These are phyloP conservation scores for Aplysia californica DNA, from an alignment of 1,140 invertebrate genomes.

Conservation along the genomic window DNA sequence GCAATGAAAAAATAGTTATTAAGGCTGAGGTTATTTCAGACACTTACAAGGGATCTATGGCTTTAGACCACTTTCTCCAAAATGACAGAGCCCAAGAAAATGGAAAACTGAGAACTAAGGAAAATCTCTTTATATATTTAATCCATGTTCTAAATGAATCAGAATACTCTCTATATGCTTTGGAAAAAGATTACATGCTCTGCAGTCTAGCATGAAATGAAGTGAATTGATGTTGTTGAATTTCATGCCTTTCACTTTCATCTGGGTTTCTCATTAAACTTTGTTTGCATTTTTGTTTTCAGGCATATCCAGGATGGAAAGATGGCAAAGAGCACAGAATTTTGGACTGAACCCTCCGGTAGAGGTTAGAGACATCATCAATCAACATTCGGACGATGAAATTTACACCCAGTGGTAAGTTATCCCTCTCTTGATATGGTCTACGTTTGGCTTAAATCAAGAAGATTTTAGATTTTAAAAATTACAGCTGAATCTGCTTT, in stretches of 20 bases:
- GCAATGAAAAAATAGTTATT: too few species aligned
- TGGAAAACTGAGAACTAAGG: not conserved
- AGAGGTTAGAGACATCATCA: conserved; percentile 44
- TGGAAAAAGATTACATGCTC: not conserved
- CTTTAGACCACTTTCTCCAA: too few species aligned
- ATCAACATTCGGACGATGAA: conserved; percentile 35
- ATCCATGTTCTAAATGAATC: not conserved
- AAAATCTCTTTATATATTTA: not conserved
- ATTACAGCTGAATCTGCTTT: too few species aligned
- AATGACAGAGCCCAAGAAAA: too few species aligned
- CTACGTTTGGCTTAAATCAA: too few species aligned
- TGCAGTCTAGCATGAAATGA: not conserved
- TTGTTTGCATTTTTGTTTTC: conserved; percentile 12
- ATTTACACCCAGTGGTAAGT: conserved; percentile 52
- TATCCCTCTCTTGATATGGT: not conserved
- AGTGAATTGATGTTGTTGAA: too few species aligned
- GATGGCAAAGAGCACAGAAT: conserved; percentile 59
- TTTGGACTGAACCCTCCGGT: conserved; percentile 56
- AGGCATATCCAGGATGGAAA: conserved; percentile 57
- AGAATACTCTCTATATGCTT: not conserved
- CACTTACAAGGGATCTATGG: too few species aligned
- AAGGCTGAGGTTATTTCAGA: too few species aligned
- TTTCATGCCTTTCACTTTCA: too few species aligned
- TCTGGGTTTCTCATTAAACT: too few species aligned
- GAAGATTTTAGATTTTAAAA: too few species aligned